Conservation (phyloP, 2,888 invertebrate species). For the Nephrotoma appendiculata region DNA sequence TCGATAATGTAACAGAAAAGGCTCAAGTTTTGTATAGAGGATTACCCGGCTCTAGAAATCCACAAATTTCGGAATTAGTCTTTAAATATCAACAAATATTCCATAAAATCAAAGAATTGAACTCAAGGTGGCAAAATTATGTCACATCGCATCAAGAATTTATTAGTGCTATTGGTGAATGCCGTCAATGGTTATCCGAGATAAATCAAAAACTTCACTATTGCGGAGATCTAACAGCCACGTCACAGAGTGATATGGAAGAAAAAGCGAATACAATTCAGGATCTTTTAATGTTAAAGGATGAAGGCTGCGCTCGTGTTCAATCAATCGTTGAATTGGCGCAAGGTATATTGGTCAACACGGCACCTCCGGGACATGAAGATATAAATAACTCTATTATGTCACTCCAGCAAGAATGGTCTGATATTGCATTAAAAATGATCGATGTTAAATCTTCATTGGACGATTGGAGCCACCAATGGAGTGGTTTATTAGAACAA, state of each 20-base stretch:
- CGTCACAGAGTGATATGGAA: slow-evolving; percentile 74
- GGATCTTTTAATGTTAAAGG: slow-evolving; percentile 78
- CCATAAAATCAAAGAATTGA: slow-evolving; percentile 80
- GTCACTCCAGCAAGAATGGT: slow-evolving; percentile 82
- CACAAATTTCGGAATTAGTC: slow-evolving; percentile 80
- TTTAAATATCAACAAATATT: slow-evolving; percentile 83
- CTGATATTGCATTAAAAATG: slow-evolving; percentile 70
- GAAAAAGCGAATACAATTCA: slow-evolving; percentile 70
- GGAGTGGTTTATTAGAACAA: slow-evolving; percentile 82
- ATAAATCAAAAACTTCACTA: slow-evolving; percentile 72
- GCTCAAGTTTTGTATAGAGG: slow-evolving; percentile 72
- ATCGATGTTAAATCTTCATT: slow-evolving; percentile 76
- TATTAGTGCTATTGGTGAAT: slow-evolving; percentile 63
- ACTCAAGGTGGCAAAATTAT: slow-evolving; percentile 84
- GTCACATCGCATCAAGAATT: slow-evolving; percentile 79
- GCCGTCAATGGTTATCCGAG: slow-evolving; percentile 69
- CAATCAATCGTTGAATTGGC: slow-evolving; percentile 82
- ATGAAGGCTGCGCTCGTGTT: slow-evolving; percentile 80
- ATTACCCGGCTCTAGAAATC: slow-evolving; percentile 54
- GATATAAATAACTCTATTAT: slow-evolving; percentile 71
- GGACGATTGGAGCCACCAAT: slow-evolving; percentile 80
- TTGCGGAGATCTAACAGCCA: slow-evolving; percentile 67
- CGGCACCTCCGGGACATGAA: slow-evolving; percentile 76
- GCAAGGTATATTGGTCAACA: slow-evolving; percentile 80
- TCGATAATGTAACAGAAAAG: slow-evolving; percentile 82